Percentiles rank a stretch among this genome's conserved stretches.
Evolutionary conservation across 2,888 invertebrate genomes (phyloP).

Genomic region (Apotomis capreana): DNA sequence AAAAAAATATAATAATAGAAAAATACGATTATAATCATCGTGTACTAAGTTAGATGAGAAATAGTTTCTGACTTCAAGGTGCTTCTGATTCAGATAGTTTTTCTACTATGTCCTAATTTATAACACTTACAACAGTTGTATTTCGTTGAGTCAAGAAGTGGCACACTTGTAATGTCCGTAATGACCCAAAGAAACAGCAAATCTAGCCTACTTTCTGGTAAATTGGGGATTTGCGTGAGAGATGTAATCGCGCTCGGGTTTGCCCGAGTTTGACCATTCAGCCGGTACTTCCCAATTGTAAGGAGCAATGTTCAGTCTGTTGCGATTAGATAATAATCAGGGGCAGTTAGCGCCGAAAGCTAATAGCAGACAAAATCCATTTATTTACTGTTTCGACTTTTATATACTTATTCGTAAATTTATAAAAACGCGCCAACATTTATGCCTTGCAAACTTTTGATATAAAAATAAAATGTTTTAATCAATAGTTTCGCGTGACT

Average conservation of each 20-base stretch:
- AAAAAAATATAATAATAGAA: too few species aligned
- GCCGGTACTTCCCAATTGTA: neutral
- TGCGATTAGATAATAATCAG: slow-evolving; percentile 2
- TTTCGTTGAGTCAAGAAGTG: neutral
- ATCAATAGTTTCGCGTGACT: slow-evolving; percentile 25
- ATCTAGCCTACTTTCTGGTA: slow-evolving; percentile 52
- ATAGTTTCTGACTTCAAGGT: too few species aligned
- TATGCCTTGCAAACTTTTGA: neutral
- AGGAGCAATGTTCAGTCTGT: neutral
- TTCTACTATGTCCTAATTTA: too few species aligned
- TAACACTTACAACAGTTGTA: too few species aligned
- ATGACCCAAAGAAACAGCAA: slow-evolving; percentile 43
- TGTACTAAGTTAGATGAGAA: too few species aligned
- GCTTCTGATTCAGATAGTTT: too few species aligned
- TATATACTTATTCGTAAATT: too few species aligned
- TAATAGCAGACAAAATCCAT: too few species aligned
- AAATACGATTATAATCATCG: too few species aligned
- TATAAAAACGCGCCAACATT: too few species aligned
- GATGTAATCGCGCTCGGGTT: slow-evolving; percentile 51
- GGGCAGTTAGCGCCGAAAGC: neutral
- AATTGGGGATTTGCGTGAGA: slow-evolving; percentile 70
- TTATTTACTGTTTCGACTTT: too few species aligned
- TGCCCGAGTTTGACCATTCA: slow-evolving; percentile 15
- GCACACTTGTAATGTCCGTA: slow-evolving; percentile 21
- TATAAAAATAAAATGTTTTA: neutral